phyloP scores from a whole-genome alignment of 1,140 invertebrate genomes.

The Dreissena polymorpha region DNA sequence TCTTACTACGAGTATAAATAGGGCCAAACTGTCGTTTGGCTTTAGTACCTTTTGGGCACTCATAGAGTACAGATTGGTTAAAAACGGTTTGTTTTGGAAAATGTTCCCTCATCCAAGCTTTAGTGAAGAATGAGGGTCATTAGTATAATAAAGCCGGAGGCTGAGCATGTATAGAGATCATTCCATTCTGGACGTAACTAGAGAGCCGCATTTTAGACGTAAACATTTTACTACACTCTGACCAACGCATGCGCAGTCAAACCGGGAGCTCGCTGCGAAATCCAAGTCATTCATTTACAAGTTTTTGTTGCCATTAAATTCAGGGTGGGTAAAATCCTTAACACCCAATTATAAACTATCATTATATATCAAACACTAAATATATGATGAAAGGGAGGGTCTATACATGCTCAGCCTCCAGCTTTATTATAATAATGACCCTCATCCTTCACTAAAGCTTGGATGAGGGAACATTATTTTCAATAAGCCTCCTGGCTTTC shows the following conservation, averaged over 20 bases:
- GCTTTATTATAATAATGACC: slow-evolving; percentile 35
- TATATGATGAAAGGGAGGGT: slow-evolving; percentile 3
- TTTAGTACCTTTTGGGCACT: too few relatives aligned
- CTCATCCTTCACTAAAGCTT: slow-evolving; percentile 47
- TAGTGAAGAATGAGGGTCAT: slow-evolving; percentile 27
- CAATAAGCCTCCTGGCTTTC: neutral
- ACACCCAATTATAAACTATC: neutral
- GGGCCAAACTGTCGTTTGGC: too few relatives aligned
- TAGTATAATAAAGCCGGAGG: slow-evolving; percentile 15
- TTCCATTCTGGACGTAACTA: neutral
- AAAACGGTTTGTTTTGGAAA: too few relatives aligned
- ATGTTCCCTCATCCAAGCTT: slow-evolving; percentile 35
- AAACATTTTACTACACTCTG: neutral
- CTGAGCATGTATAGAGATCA: slow-evolving; percentile 10
- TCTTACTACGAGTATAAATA: too few relatives aligned
- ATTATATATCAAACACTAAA: neutral
- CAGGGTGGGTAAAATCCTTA: neutral
- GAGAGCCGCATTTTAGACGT: neutral
- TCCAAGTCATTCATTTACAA: neutral
- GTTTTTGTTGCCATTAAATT: neutral
- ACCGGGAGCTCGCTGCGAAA: neutral
- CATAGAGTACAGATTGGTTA: too few relatives aligned
- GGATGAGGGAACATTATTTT: slow-evolving; percentile 40
- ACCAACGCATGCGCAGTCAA: neutral
- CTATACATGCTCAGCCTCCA: slow-evolving; percentile 38